Conservation (phyloP, 2,888 invertebrate species). For the Chloromyia formosa region DNA sequence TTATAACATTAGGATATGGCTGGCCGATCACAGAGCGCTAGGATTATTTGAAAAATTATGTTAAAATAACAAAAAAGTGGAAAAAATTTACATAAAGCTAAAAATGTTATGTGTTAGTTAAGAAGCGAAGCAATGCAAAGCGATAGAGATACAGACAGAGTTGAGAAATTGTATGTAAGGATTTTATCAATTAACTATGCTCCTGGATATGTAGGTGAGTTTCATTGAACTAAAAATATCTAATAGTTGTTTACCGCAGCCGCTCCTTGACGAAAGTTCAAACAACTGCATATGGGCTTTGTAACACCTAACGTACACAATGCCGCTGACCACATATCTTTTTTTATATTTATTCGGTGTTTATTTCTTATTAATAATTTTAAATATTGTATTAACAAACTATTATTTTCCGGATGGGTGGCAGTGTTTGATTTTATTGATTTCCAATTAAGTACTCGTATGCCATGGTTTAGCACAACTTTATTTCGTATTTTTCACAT, state of each 20-base stretch:
- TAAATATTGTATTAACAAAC: conserved; percentile 20
- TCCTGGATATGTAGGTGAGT: background rate
- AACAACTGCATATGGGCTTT: conserved; percentile 64
- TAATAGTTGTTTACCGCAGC: conserved; percentile 36
- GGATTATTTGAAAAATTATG: too few relatives aligned
- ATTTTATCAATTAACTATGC: too few relatives aligned
- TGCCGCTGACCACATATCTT: conserved; percentile 64
- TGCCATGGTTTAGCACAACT: background rate
- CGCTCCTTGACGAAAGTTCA: conserved; percentile 63
- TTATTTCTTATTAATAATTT: conserved; percentile 26
- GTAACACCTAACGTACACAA: conserved; percentile 65
- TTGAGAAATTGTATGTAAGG: background rate
- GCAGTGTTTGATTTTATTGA: conserved; percentile 23
- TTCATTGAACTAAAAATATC: conserved; percentile 12
- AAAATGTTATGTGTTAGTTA: too few relatives aligned
- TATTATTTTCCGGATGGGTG: background rate
- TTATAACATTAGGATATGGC: too few relatives aligned
- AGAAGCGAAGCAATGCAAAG: background rate
- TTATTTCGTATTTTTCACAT: background rate
- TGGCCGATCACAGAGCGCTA: too few relatives aligned
- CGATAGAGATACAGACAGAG: conserved; percentile 15
- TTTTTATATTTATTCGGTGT: background rate
- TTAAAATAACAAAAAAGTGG: too few relatives aligned
- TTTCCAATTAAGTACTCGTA: background rate
- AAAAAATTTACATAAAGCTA: too few relatives aligned